Evolutionary conservation across 2,113 vertebrate species (phyloP), one percentile per base, ranked within the genome.

Genomic region (Blennius ocellaris): DNA sequence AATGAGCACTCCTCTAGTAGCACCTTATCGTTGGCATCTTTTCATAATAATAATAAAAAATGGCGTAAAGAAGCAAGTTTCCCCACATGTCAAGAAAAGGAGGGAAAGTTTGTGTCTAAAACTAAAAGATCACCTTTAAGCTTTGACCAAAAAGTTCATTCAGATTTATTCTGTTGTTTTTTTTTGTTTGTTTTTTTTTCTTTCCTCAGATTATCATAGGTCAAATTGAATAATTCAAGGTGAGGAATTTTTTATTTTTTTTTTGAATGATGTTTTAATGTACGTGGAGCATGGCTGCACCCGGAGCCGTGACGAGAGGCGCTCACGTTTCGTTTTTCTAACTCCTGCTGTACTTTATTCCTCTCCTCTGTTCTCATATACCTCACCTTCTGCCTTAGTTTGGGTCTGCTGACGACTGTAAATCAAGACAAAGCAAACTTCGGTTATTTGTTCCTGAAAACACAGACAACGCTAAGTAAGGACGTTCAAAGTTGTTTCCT

Each of bases 371-470:
- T 82, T 89, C 78, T 88, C 90, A 94, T 92, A 96, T 95, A 95
- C 95, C 95, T 96, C 94, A 92, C 93, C 81, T 93, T 92, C 92
- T 94, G 91, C 93, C 89, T 94, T 93, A 91, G 88, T 93, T 93
- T 87, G 79, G 87, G 92, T 92, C 95, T 93, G 86, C 84, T 88
- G 69, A 90, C 92, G 86, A 93, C 86, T 93, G 93, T 94, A 93
- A 92, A 94, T 92, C 83, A 91, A 79, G 83, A 92, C 79, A 85
- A 94, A 94, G 93, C 80, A 82, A 93, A 85, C 78, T 95, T 89
- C 85, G 86, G 75, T 91, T 64, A 82, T 79, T 88, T 93, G 86
- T 95, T 95, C 94, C 90, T 92, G 90, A 93, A 94, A 88, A 81
- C n/a, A 30, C 82, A 85, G 81, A 86, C 48, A 12, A 87, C 83